Evolutionary conservation across 2,797 vertebrate species (phyloP).

Genomic region (Muraenolepis orangiensis): DNA sequence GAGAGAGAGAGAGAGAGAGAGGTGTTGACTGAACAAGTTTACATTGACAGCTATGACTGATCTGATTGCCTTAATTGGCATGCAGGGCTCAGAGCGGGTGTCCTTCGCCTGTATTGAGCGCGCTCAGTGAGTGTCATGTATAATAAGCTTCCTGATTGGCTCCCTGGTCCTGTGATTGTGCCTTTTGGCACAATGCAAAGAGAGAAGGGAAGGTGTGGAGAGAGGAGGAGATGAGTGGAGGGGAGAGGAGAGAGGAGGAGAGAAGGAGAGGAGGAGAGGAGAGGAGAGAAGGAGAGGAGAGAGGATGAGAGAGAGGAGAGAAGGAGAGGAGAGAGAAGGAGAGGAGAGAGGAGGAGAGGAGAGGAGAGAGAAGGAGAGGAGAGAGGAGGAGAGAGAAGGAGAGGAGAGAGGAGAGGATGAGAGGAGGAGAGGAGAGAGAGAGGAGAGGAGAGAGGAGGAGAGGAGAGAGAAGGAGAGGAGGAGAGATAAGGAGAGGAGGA

Average conservation of each 20-base stretch:
- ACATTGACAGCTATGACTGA: slow-evolving; percentile 55
- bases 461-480: slow-evolving; percentile 40
- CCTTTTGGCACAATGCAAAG: slow-evolving; percentile 54
- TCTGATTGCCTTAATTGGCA: slow-evolving; percentile 66
- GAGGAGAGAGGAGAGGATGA: slow-evolving; percentile 1
- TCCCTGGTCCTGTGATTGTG: slow-evolving; percentile 65
- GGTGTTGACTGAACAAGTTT: slow-evolving; percentile 22
- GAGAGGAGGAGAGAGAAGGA: not conserved
- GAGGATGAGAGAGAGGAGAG: slow-evolving; percentile 14
- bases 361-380: slow-evolving; percentile 5
- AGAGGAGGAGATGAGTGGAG: slow-evolving; percentile 13
- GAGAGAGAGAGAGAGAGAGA: not conserved
- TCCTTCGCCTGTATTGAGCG: slow-evolving; percentile 56
- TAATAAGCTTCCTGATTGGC: slow-evolving; percentile 61
- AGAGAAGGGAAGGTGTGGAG: slow-evolving; percentile 37
- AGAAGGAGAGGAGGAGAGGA: not conserved
- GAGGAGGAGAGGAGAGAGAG: slow-evolving; percentile 1
- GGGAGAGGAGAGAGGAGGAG: not conserved
- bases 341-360: slow-evolving; percentile 19
- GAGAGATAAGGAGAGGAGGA: too few species aligned
- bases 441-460: not conserved
- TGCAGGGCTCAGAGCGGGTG: slow-evolving; percentile 48
- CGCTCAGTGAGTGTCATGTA: slow-evolving; percentile 59
- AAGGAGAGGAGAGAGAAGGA: slow-evolving; percentile 40
- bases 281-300: not conserved